Conservation (phyloP, 1,140 invertebrate genomes). For the Drosophila novamexicana region DNA sequence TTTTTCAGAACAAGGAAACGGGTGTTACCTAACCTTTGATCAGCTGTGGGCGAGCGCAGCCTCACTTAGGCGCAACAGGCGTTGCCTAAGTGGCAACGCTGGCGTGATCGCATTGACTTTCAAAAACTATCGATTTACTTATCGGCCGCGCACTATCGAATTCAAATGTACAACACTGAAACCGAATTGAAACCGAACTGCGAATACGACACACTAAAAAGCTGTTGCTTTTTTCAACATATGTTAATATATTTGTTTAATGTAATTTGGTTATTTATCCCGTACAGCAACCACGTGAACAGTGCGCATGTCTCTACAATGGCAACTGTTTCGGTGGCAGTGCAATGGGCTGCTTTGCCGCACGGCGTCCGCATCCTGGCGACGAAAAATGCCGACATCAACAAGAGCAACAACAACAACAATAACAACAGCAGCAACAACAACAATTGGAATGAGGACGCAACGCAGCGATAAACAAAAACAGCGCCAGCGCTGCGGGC, state of each 20-base stretch:
- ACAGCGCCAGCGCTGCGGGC: constrained; percentile 47
- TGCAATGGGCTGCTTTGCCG: constrained; percentile 32
- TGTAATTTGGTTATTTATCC: constrained; percentile 1
- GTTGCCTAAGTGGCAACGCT: constrained; percentile 31
- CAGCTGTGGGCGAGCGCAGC: constrained; percentile 15
- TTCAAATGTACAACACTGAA: neutral
- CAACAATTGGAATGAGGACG: constrained; percentile 42
- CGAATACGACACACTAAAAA: neutral
- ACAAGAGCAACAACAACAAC: constrained; percentile 46
- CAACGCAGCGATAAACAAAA: constrained; percentile 76
- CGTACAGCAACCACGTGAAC: constrained; percentile 1
- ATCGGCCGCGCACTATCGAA: constrained; percentile 2
- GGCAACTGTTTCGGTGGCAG: constrained; percentile 12
- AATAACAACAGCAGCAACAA: constrained; percentile 28
- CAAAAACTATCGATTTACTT: constrained; percentile 10
- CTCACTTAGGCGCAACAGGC: constrained; percentile 31
- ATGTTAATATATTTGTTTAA: neutral
- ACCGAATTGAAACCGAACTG: neutral
- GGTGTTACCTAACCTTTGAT: constrained; percentile 38
- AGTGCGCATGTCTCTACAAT: constrained; percentile 69
- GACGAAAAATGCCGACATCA: constrained; percentile 74
- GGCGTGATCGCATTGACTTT: constrained; percentile 7
- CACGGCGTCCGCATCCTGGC: constrained; percentile 45
- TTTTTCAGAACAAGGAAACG: neutral
- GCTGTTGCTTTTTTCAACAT: no score